Evolutionary conservation across 2,888 invertebrate species (phyloP).

Genomic region (Panopea generosa): DNA sequence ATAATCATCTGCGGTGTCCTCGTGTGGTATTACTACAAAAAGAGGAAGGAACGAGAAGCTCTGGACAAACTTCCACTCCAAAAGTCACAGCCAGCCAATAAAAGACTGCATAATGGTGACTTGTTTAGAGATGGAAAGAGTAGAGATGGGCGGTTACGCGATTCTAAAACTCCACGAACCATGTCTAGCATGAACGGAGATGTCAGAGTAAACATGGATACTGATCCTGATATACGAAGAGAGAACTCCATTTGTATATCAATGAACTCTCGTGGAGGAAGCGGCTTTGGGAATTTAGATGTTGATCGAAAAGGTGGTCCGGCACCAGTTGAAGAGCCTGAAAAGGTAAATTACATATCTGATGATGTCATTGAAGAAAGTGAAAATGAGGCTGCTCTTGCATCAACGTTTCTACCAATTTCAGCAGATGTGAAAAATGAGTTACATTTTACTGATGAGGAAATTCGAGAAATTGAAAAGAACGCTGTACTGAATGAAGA

Average conservation of each 20-base stretch:
- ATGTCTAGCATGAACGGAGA: constrained; percentile 45
- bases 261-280: constrained; percentile 51
- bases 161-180: constrained; percentile 31
- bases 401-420: constrained; percentile 61
- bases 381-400: constrained; percentile 44
- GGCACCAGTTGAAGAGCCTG: constrained; percentile 60
- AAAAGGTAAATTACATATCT: constrained; percentile 53
- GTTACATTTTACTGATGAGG: constrained; percentile 56
- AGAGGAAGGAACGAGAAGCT: constrained; percentile 45
- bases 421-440: constrained; percentile 43
- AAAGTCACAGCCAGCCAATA: constrained; percentile 56
- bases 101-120: constrained; percentile 49
- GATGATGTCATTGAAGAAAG: constrained; percentile 49
- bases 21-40: constrained; percentile 58
- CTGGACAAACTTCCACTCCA: constrained; percentile 44
- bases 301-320: constrained; percentile 25
- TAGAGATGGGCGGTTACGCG: constrained; percentile 4
- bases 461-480: constrained; percentile 49
- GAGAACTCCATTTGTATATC: constrained; percentile 61
- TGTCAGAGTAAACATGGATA: constrained; percentile 45
- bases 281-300: constrained; percentile 38
- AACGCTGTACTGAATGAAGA: constrained; percentile 23
- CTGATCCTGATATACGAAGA: constrained; percentile 40
- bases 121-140: constrained; percentile 35
- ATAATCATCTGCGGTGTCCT: constrained; percentile 42